Evolutionary conservation across 2,797 vertebrate genomes (phyloP), one percentile per base, ranked within the genome.

Genomic region (Clarias platycephalus): DNA sequence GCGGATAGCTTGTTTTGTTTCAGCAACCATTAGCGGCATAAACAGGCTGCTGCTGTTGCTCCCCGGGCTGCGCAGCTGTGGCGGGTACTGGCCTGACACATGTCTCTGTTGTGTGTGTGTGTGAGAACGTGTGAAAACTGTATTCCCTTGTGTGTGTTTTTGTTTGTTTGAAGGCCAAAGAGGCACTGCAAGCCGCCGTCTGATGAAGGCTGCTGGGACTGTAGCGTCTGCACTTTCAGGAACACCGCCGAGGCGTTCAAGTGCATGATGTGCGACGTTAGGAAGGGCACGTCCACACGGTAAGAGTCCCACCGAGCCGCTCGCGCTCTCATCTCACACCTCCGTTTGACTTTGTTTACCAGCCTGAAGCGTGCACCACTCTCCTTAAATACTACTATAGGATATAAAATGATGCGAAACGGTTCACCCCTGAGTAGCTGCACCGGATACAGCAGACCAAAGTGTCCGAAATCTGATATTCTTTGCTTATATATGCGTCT

Each of bases 201-300:
- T 86, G 97, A 98, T 95, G 98, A 99, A 94, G 97, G 98, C 86
- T 98, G 97, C 91, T 99, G 98, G 98, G 98, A 99, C 95, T 99
- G 98, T 94, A 99, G 98, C 93, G 97, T 98, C 89, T 99, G 98
- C 94, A 99, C 98, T 92, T 99, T 98, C 96, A 97, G 96, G 95
- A 99, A 99, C 95, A 97, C 96, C 92, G 98, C 98, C 88, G 98
- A 99, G 96, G 98, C 98, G 94, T 99, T 99, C 94, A 99, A 99
- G 96, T 99, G 98, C 97, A 96, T 98, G 96, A 99, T 99, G 97
- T 99, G 98, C 95, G 98, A 99, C 96, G 97, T 99, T 93, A 97
- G 98, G 92, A 99, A 99, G 94, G 98, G 98, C 93, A 99, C 98
- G 92, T 99, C 98, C 93, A 99, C 98, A 93, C 97, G 98, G 98